Percentiles rank a stretch among this genome's conserved stretches.
phyloP scores from a whole-genome alignment of 2,888 invertebrate genomes.

The Spialia ferax region DNA sequence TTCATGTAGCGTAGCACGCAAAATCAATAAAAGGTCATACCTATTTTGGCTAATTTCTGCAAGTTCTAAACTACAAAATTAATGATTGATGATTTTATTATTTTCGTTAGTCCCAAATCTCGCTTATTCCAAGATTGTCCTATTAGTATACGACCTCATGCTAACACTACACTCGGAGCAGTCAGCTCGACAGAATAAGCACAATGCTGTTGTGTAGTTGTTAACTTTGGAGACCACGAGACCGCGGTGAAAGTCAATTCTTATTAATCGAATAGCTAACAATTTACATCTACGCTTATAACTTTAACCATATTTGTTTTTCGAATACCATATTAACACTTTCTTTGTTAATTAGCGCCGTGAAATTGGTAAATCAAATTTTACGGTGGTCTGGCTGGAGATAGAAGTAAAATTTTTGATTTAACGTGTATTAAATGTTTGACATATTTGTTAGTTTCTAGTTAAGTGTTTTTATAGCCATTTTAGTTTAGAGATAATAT shows the following conservation, averaged over 20 bases:
- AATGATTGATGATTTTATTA: too few relatives aligned
- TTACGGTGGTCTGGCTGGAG: neutral
- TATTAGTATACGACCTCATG: neutral
- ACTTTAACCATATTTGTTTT: slow-evolving; percentile 5
- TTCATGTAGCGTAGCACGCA: too few relatives aligned
- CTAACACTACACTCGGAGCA: slow-evolving; percentile 16
- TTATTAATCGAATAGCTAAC: slow-evolving; percentile 42
- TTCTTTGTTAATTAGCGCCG: slow-evolving; percentile 5
- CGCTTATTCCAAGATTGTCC: neutral
- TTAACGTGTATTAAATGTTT: neutral
- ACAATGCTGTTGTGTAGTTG: slow-evolving; percentile 25
- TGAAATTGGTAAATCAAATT: slow-evolving; percentile 2
- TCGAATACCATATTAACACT: slow-evolving; percentile 1
- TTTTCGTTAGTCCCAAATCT: too few relatives aligned
- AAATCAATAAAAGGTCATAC: too few relatives aligned
- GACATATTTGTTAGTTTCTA: too few relatives aligned
- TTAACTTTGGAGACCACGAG: slow-evolving; percentile 26
- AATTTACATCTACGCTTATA: slow-evolving; percentile 32
- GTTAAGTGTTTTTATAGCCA: too few relatives aligned
- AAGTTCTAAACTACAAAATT: too few relatives aligned
- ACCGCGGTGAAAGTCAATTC: slow-evolving; percentile 48
- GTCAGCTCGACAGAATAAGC: slow-evolving; percentile 30
- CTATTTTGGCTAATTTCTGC: too few relatives aligned
- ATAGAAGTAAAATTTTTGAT: neutral
- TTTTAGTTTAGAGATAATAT: too few relatives aligned